A percentile compares a stretch with the other conserved stretches of the same genome.
Conservation (phyloP, 2,888 invertebrate genomes). For the Thecocarcelia acutangulata region DNA sequence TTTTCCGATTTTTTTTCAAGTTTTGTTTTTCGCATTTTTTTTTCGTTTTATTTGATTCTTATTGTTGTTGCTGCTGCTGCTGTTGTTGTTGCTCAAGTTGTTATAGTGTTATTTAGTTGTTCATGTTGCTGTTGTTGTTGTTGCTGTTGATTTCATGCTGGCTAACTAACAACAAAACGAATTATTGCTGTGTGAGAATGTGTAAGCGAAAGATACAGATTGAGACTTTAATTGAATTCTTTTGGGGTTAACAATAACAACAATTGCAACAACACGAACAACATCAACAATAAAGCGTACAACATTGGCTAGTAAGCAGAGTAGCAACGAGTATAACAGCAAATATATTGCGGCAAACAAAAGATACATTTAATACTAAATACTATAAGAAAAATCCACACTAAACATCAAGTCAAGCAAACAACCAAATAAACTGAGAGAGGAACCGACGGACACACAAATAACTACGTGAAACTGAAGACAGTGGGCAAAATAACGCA, state of each 20-base stretch:
- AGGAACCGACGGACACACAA: slow-evolving; percentile 6
- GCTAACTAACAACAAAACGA: slow-evolving; percentile 68
- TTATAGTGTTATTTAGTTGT: slow-evolving; percentile 55
- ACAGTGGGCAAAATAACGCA: slow-evolving; percentile 34
- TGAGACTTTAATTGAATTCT: slow-evolving; percentile 69
- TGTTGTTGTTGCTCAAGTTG: slow-evolving; percentile 37
- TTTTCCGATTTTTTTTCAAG: slow-evolving; percentile 26
- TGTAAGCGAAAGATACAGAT: slow-evolving; percentile 67
- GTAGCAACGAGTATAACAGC: slow-evolving; percentile 46
- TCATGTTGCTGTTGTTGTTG: slow-evolving; percentile 35
- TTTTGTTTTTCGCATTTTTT: slow-evolving; percentile 12
- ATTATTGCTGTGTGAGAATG: slow-evolving; percentile 67
- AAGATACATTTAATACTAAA: slow-evolving; percentile 68
- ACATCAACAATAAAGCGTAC: neutral
- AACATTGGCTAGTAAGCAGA: slow-evolving; percentile 50
- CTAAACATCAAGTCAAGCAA: slow-evolving; percentile 66
- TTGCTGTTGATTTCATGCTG: slow-evolving; percentile 66
- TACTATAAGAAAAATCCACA: slow-evolving; percentile 64
- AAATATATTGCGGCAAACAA: slow-evolving; percentile 65
- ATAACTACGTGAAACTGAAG: slow-evolving; percentile 25
- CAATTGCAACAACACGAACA: slow-evolving; percentile 35
- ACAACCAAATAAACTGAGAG: slow-evolving; percentile 47
- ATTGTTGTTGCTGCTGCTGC: slow-evolving; percentile 19
- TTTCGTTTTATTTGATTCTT: slow-evolving; percentile 20
- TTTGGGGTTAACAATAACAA: slow-evolving; percentile 66